phyloP scores from a whole-genome alignment of 2,113 vertebrate genomes.

The Calyptommatus sinebrachiatus region DNA sequence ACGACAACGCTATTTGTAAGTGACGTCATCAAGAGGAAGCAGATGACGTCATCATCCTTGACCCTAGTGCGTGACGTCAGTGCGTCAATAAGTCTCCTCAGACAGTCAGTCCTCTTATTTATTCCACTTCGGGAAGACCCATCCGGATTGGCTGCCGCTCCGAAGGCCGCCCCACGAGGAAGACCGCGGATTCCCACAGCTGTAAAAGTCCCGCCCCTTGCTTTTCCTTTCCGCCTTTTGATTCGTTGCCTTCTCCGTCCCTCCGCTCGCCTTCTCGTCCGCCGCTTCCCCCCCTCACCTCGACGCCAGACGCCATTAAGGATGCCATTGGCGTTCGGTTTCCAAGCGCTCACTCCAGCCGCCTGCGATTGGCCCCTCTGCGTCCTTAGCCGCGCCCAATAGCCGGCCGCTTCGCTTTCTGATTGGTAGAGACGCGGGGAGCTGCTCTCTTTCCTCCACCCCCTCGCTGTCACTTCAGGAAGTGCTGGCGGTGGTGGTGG shows the following conservation, averaged over 20 bases:
- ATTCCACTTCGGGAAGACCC: no score
- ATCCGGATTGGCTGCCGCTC: not conserved
- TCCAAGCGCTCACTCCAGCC: not conserved
- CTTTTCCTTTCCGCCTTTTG: not conserved
- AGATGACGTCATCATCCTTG: not conserved
- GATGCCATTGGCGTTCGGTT: not conserved
- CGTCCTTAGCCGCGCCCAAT: not conserved
- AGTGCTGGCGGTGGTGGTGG: not conserved
- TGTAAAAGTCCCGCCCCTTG: not conserved
- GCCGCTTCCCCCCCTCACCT: not conserved
- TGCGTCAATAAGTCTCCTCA: no score
- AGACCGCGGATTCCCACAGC: not conserved
- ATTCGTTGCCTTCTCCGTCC: not conserved
- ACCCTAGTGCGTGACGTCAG: no score
- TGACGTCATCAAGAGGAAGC: no score
- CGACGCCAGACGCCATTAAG: not conserved
- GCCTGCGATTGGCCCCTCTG: not conserved
- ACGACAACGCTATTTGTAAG: no score
- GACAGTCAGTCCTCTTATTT: no score
- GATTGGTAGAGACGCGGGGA: not conserved
- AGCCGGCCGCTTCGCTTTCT: not conserved
- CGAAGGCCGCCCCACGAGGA: not conserved
- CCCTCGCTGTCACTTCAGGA: constrained; percentile 2
- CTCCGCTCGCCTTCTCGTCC: not conserved
- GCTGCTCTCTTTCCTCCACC: not conserved